Base-by-base conservation (phyloP, 2,113 vertebrate species). In the Tetraodon nigroviridis region DNA sequence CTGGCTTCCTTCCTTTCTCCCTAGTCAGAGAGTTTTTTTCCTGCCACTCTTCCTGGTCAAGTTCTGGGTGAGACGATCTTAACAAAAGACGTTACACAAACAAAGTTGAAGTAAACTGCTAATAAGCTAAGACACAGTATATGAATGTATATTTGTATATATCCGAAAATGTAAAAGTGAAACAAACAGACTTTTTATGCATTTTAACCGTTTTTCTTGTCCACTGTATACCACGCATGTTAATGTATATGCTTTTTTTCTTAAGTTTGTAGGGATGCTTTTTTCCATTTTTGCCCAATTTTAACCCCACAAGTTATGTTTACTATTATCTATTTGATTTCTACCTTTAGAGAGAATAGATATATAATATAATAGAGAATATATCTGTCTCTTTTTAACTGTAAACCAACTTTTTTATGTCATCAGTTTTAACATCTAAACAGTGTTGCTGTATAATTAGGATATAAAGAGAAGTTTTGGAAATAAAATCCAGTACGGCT, bases 401-500 rank as follows among this genome's bases (percentile, higher is more conserved):
- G 18, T 20, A 13, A 49, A 49, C 19, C 19, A 7, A 57, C 10
- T 54, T 46, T 45, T 58, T 44, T 45, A 48, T 41, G 66, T 2
- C n/a, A 56, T 8, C 60, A 20, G 45, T 58, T 42, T 12, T 47
- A 59, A 59, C 52, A 46, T 64, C 18, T 55, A 76, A 75, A 21
- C 40, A 19, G 41, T 58, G 47, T 63, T 63, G 27, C 10, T 64
- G 44, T 67, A 63, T 52, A 59, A 45, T 55, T 42, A 24, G 7
- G 19, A 18, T 55, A 57, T 69, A 61, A 41, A 71, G 59, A 41
- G 29, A 52, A 5, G 21, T n/a, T 71, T 52, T 51, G 21, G 52
- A 72, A 81, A 87, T 86, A 84, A 89, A 89, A 80, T 68, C 55
- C 77, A 67, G 60, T 58, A 73, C 47, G 57, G 53, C 48, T 53